A percentile compares a stretch with the other conserved stretches of the same genome.
Evolutionary conservation across 2,113 vertebrate genomes (phyloP).

Genomic region (Eleginops maclovinus): DNA sequence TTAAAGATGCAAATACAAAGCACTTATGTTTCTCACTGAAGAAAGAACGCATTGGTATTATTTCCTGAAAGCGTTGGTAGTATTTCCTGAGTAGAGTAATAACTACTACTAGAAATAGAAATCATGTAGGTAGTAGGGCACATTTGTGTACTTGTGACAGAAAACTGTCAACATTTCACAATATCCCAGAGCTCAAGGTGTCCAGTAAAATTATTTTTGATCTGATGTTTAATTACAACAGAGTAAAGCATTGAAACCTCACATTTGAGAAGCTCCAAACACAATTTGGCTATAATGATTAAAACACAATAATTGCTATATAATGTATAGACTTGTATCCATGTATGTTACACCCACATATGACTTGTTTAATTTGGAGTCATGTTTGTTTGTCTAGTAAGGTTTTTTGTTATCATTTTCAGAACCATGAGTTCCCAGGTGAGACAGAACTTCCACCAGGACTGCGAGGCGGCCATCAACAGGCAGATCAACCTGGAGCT

Average conservation of each 20-base stretch:
- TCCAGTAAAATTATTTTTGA: no score
- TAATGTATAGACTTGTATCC: background rate
- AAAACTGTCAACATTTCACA: no score
- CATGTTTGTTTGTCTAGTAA: background rate
- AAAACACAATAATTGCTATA: no score
- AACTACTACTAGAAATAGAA: no score
- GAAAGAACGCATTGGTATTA: no score
- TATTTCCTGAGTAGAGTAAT: no score
- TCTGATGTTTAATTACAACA: no score
- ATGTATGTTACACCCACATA: background rate
- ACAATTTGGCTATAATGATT: background rate
- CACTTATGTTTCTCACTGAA: no score
- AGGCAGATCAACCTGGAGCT: slow-evolving; percentile 90
- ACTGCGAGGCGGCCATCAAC: slow-evolving; percentile 88
- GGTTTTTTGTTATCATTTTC: slow-evolving; percentile 25
- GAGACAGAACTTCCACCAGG: slow-evolving; percentile 89
- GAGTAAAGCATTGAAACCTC: background rate
- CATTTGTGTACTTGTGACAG: no score
- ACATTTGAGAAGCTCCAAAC: background rate
- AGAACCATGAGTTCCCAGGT: slow-evolving; percentile 84
- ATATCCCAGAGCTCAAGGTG: no score
- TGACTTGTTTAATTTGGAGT: background rate
- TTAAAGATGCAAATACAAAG: background rate
- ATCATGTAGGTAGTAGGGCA: no score
- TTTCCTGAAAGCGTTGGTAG: no score